phyloP scores from a whole-genome alignment of 1,140 invertebrate genomes.

The Ceratoteleas bidentatus region DNA sequence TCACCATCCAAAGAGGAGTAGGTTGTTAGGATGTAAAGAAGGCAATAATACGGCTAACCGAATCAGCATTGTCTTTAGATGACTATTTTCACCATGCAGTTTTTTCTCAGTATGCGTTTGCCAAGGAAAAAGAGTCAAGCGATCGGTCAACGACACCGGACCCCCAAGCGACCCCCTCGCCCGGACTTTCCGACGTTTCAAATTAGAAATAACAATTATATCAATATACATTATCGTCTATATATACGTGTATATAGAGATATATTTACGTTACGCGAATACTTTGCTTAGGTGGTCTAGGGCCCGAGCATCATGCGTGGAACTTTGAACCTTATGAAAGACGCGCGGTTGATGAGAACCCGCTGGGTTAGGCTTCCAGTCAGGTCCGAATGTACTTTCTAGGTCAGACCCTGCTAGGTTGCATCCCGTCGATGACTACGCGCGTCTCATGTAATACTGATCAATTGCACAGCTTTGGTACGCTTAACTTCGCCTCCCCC shows the following conservation, averaged over 20 bases:
- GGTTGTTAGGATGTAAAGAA: too few species aligned
- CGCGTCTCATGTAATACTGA: slow-evolving; percentile 40
- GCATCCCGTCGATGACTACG: slow-evolving; percentile 8
- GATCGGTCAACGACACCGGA: slow-evolving; percentile 1
- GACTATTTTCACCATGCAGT: too few species aligned
- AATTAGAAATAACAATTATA: slow-evolving; percentile 44
- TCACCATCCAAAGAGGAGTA: too few species aligned
- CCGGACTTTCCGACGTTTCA: slow-evolving; percentile 30
- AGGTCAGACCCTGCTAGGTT: slow-evolving; percentile 30
- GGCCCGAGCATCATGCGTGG: slow-evolving; percentile 62
- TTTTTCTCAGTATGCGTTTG: too few species aligned
- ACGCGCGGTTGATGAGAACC: slow-evolving; percentile 5
- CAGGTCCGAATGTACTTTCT: slow-evolving; percentile 12
- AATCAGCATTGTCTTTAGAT: too few species aligned
- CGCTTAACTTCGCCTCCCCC: not conserved
- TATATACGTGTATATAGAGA: slow-evolving; percentile 18
- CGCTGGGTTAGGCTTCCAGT: not conserved
- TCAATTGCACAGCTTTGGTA: slow-evolving; percentile 23
- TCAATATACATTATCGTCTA: slow-evolving; percentile 36
- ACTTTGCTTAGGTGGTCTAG: slow-evolving; percentile 42
- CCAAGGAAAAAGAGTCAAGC: not conserved
- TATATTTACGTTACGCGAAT: slow-evolving; percentile 28
- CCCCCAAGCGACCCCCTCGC: slow-evolving; percentile 6
- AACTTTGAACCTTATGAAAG: slow-evolving; percentile 52
- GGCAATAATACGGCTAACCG: too few species aligned